Conservation (phyloP, 30 jellyfish, hydroid and myxozoan genomes). For the Aurelia sp. region DNA sequence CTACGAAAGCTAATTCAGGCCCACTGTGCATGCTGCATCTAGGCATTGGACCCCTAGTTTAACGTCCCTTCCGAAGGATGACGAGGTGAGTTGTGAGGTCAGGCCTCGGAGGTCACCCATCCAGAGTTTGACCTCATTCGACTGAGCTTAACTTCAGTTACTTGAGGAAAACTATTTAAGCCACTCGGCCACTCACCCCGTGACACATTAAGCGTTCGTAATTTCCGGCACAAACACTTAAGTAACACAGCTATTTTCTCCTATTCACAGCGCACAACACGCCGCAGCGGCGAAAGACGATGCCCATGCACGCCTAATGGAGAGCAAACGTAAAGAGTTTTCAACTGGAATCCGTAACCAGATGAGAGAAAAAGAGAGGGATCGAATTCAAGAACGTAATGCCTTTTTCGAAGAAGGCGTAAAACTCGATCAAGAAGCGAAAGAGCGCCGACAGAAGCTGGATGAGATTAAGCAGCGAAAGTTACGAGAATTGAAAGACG, state of each 20-base stretch:
- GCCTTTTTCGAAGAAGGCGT: slow-evolving; percentile 98
- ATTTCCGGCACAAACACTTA: too few species aligned
- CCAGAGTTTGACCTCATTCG: too few species aligned
- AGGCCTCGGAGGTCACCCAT: too few species aligned
- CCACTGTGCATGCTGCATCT: too few species aligned
- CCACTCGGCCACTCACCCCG: too few species aligned
- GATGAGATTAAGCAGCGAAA: slow-evolving; percentile 97
- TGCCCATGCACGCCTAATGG: slow-evolving; percentile 39
- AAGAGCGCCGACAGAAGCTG: slow-evolving; percentile 93
- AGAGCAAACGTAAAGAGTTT: slow-evolving; percentile 49
- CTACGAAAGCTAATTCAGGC: too few species aligned
- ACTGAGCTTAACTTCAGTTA: too few species aligned
- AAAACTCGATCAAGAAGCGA: slow-evolving; percentile 92
- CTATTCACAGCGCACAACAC: slow-evolving; percentile 82
- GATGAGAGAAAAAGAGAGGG: slow-evolving; percentile 93
- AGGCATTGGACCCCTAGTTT: too few species aligned
- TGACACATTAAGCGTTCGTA: too few species aligned
- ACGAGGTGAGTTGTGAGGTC: too few species aligned
- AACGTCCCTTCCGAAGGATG: too few species aligned
- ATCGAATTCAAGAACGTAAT: slow-evolving; percentile 82
- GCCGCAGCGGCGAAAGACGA: slow-evolving; percentile 89
- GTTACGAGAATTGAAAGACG: slow-evolving; percentile 89
- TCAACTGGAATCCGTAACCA: slow-evolving; percentile 93
- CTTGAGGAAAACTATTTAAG: too few species aligned
- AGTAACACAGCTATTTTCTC: not conserved